Percentiles rank a stretch among this genome's conserved stretches.
These are phyloP conservation scores for Venusia cambrica DNA, from an alignment of 2,888 invertebrate species.

Conservation along the genomic window DNA sequence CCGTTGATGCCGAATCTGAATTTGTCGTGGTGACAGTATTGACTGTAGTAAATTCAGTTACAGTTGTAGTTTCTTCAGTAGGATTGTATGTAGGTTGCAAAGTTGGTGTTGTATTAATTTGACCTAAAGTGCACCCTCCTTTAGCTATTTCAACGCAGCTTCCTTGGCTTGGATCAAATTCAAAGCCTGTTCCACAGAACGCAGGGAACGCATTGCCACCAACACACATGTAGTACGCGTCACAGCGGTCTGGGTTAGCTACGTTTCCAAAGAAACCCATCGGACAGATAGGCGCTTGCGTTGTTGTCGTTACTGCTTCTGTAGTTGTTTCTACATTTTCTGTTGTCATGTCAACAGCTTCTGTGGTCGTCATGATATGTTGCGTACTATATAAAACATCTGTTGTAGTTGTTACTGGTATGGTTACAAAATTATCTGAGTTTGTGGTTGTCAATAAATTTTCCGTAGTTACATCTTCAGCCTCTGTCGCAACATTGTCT, in stretches of 20 bases:
- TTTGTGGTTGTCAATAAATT: not conserved
- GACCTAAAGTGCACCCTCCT: conserved; percentile 34
- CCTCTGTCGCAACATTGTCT: not conserved
- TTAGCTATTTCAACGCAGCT: conserved; percentile 32
- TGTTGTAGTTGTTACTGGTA: not conserved
- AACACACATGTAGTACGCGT: conserved; percentile 33
- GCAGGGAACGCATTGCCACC: conserved; percentile 25
- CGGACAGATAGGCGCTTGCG: conserved; percentile 19
- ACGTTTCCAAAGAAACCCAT: conserved; percentile 23
- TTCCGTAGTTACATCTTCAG: not conserved
- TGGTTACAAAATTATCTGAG: conserved; percentile 5
- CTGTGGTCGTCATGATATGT: too few species aligned
- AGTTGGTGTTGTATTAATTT: conserved; percentile 9
- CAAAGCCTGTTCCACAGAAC: conserved; percentile 34
- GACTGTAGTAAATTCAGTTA: too few species aligned
- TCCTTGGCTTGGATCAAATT: conserved; percentile 31
- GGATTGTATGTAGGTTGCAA: conserved; percentile 1
- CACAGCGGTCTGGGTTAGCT: conserved; percentile 24
- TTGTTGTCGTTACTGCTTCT: conserved; percentile 14
- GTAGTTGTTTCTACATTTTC: conserved; percentile 2
- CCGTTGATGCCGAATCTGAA: too few species aligned
- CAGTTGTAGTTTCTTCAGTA: conserved; percentile 1
- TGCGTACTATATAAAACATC: not conserved
- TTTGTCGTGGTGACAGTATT: too few species aligned
- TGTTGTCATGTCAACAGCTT: conserved; percentile 3